Conservation (phyloP, 2,113 vertebrate species). For the Petroica traversi region DNA sequence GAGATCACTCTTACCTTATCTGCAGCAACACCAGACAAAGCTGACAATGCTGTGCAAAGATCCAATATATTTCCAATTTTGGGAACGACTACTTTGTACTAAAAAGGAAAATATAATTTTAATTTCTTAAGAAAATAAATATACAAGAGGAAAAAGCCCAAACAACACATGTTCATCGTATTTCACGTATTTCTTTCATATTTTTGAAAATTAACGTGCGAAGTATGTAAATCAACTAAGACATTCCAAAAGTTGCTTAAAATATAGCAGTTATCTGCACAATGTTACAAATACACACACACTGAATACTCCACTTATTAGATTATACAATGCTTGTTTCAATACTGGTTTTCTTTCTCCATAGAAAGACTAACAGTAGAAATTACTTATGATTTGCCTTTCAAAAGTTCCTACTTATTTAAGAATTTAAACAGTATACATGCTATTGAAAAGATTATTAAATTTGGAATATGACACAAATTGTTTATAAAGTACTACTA, state of each 20-base stretch:
- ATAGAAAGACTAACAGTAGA: not conserved
- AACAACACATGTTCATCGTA: not conserved
- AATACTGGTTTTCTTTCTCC: not conserved
- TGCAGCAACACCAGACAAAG: constrained; percentile 86
- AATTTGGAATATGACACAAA: not conserved
- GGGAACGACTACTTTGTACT: constrained; percentile 97
- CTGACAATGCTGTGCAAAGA: constrained; percentile 89
- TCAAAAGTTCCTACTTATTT: not conserved
- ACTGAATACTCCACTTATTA: not conserved
- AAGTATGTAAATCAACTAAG: not conserved
- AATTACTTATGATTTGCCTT: not conserved
- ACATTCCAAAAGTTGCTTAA: not conserved
- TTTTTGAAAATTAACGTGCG: not conserved
- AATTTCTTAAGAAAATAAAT: not conserved
- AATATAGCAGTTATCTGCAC: not conserved
- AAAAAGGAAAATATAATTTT: constrained; percentile 32
- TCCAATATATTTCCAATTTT: constrained; percentile 97
- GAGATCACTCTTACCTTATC: constrained; percentile 85
- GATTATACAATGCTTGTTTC: not conserved
- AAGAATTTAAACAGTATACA: not conserved
- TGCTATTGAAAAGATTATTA: not conserved
- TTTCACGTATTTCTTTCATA: not conserved
- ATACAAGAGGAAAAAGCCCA: not conserved
- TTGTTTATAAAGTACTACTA: not conserved
- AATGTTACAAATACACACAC: not conserved